A percentile compares a stretch with the other conserved stretches of the same genome.
These are phyloP conservation scores for Engystomops pustulosus DNA, from an alignment of 2,113 vertebrate species.

Conservation along the genomic window DNA sequence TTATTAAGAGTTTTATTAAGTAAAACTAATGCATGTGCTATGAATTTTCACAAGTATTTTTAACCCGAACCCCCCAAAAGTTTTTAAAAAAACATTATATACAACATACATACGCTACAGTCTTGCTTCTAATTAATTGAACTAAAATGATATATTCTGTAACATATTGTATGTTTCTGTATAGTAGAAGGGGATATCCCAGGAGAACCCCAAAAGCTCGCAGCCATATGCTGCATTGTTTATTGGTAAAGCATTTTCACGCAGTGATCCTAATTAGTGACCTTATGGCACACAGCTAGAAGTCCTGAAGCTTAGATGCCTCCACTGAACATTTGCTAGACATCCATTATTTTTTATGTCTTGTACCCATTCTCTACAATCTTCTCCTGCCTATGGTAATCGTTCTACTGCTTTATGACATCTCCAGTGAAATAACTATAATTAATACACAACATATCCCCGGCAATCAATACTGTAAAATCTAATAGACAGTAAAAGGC, in stretches of 20 bases:
- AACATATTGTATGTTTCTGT: neutral
- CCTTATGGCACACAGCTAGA: neutral
- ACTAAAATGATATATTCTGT: too few relatives aligned
- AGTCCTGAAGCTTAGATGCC: neutral
- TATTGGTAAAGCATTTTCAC: neutral
- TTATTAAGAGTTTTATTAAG: too few relatives aligned
- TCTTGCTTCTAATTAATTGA: too few relatives aligned
- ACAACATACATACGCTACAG: too few relatives aligned
- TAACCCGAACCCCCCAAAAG: too few relatives aligned
- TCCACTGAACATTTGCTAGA: neutral
- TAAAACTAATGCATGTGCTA: too few relatives aligned
- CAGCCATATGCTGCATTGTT: neutral
- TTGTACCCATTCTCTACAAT: neutral
- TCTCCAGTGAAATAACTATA: neutral
- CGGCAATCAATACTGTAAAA: neutral
- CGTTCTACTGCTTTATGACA: neutral
- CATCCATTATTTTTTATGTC: neutral
- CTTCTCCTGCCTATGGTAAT: neutral
- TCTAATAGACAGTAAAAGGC: constrained; percentile 21
- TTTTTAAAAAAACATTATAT: too few relatives aligned
- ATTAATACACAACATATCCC: neutral
- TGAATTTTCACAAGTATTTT: too few relatives aligned
- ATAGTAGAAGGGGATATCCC: neutral
- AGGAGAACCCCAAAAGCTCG: neutral
- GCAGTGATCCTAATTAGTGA: neutral